Base-by-base conservation (phyloP, 1,140 invertebrate genomes). In the Drosophila teissieri region DNA sequence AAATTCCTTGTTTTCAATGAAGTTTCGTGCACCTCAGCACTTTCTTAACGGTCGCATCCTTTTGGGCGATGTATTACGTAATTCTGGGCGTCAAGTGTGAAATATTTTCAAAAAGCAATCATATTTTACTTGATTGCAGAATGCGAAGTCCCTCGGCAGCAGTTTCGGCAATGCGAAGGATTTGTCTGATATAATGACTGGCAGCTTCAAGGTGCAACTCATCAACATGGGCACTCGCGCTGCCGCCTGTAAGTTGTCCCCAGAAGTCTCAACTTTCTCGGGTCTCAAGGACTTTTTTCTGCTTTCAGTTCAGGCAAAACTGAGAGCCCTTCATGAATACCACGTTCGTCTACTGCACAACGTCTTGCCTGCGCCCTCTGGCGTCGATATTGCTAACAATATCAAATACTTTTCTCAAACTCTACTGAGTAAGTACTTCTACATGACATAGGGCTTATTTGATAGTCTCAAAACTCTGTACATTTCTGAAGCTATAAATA, bases 371-470 rank as follows among this genome's bases (percentile, higher is more conserved):
- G 94, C 96, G 76, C 98, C 98, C 53, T 98, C 97, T 62, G 98
- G 98, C 61, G 94, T 96, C 63, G 99, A 99, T 93, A 98, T 99
- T 92, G 97, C 98, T 54, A 99, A 98, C 91, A 99, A 98, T 60
- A 95, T 99, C 80, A 99, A 99, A 93, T 99, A 98, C 93, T 99
- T 99, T 93, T 98, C 98, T 27, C 98, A 99, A 94, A 99, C 98
- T 52, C 94, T 99, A 60, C 94, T 99, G 78, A 97, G 98, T 99
- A 95, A 95, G 95, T 94, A 11, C 1, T 2, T 15, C 2, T 7
- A 6, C 0, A 8, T 7, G 22, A 24, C 3, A 24, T 24, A 24
- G 22, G 22, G 2, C 22, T n/a, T n/a, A n/a, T n/a, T n/a, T n/a
- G n/a, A n/a, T n/a, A n/a, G n/a, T 19, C 19, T 19, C 19, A 19